These are phyloP conservation scores for Catalaphyllia jardinei DNA, from an alignment of 64 coral and sea anemone species.

Conservation along the genomic window DNA sequence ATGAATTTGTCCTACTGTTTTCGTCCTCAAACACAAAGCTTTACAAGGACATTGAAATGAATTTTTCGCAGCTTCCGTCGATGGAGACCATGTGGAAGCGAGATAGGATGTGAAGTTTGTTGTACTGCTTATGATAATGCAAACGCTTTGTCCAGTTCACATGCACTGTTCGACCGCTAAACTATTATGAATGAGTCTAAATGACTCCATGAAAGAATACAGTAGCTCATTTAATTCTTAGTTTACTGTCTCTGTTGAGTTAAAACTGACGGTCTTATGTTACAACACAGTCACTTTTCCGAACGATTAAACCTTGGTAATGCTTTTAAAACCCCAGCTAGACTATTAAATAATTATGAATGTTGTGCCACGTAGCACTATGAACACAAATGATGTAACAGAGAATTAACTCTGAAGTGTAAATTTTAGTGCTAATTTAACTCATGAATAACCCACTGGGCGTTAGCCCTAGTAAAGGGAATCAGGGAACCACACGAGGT, in stretches of 20 bases:
- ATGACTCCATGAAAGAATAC: background rate
- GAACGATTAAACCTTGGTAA: background rate
- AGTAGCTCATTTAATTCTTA: background rate
- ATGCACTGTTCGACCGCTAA: background rate
- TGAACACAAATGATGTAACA: too few species aligned
- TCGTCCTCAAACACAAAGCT: background rate
- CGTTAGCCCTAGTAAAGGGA: too few species aligned
- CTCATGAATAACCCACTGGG: too few species aligned
- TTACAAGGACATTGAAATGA: background rate
- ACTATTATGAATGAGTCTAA: background rate
- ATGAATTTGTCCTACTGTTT: background rate
- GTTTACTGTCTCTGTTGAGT: background rate
- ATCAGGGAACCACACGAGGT: too few species aligned
- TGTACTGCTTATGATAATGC: background rate
- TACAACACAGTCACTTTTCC: background rate
- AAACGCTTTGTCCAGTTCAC: background rate
- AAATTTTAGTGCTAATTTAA: too few species aligned
- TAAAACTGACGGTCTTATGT: background rate
- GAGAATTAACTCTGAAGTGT: too few species aligned
- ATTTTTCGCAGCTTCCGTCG: background rate
- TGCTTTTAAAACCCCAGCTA: too few species aligned
- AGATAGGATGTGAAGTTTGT: constrained; percentile 9
- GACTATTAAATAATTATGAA: too few species aligned
- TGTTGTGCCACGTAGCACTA: too few species aligned
- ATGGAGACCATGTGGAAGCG: background rate